These are phyloP conservation scores for Cassiopea xamachana DNA, from an alignment of 30 jellyfish, hydroid and myxozoan species.

Conservation along the genomic window DNA sequence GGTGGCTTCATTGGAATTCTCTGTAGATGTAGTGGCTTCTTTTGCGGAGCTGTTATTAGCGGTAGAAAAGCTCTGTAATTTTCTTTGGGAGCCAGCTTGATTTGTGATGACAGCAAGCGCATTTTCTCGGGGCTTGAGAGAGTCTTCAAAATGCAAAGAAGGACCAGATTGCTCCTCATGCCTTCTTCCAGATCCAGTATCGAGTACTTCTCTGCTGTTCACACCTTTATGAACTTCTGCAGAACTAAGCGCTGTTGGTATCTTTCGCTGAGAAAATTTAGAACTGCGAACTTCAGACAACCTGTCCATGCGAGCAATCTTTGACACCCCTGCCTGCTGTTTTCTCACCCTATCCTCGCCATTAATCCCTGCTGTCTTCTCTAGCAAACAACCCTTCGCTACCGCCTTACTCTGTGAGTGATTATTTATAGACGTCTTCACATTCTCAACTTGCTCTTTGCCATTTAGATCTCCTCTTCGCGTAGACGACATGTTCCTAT, in stretches of 20 bases:
- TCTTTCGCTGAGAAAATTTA: background rate
- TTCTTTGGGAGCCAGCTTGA: background rate
- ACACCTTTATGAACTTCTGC: background rate
- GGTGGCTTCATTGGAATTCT: background rate
- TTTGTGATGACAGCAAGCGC: background rate
- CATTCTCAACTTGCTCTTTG: background rate
- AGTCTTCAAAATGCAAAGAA: background rate
- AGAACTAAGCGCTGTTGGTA: background rate
- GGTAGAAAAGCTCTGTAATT: conserved; percentile 13
- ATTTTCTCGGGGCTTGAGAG: background rate
- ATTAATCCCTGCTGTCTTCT: background rate
- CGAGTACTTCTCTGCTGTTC: background rate
- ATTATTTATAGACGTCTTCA: background rate
- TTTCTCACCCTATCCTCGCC: background rate
- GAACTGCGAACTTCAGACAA: background rate
- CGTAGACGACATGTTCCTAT: background rate
- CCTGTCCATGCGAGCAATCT: background rate
- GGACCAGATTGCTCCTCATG: background rate
- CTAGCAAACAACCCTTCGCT: background rate
- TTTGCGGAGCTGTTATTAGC: background rate
- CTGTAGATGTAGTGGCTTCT: background rate
- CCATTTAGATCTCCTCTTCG: background rate
- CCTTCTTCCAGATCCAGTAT: background rate
- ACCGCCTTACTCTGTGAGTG: background rate
- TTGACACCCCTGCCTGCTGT: background rate